Percentiles rank a stretch among this genome's conserved stretches.
These are phyloP conservation scores for Eupristina koningsbergeri DNA, from an alignment of 1,140 invertebrate genomes.

Conservation along the genomic window DNA sequence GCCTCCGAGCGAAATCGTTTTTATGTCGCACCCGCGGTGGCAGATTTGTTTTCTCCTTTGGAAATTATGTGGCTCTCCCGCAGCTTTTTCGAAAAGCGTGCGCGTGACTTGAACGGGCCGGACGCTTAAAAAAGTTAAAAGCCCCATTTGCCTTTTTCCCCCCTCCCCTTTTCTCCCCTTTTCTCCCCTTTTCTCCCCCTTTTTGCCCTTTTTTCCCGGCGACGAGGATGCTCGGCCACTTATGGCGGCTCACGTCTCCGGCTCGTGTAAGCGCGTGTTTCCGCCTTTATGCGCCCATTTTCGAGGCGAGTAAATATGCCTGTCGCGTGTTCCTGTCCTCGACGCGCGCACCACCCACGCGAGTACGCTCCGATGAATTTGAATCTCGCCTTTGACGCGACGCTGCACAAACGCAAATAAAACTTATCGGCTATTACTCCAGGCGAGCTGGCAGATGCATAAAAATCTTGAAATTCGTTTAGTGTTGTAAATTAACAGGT, in stretches of 20 bases:
- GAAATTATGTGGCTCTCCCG: constrained; percentile 14
- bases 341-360: background rate
- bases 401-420: too few species aligned
- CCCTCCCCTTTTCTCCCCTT: background rate
- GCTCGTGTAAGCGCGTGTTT: background rate
- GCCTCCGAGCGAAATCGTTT: constrained; percentile 33
- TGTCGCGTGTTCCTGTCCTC: background rate
- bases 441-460: too few species aligned
- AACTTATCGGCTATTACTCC: too few species aligned
- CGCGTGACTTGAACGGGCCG: background rate
- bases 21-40: background rate
- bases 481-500: background rate
- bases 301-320: background rate
- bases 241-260: background rate
- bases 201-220: background rate
- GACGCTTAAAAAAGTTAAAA: too few species aligned
- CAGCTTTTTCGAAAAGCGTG: background rate
- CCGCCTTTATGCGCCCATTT: background rate
- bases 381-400: background rate
- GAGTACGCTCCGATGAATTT: background rate
- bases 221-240: background rate
- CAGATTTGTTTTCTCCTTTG: constrained; percentile 14
- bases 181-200: background rate
- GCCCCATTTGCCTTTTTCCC: background rate
- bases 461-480: background rate